Conservation (phyloP, 2,797 vertebrate genomes). For the Acipenser ruthenus region DNA sequence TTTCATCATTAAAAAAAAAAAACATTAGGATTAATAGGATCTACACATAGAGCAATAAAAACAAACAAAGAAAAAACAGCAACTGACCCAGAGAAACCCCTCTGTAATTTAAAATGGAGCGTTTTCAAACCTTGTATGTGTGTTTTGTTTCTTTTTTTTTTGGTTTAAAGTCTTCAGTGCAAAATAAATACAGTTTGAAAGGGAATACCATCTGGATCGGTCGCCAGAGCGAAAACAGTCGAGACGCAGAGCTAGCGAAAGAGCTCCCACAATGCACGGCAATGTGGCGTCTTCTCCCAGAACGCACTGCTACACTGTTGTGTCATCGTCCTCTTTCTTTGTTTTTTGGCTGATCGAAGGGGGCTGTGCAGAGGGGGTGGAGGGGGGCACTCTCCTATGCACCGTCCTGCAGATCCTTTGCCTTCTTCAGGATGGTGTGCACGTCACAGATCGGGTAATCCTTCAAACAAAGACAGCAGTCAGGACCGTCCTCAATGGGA, state of each 20-base stretch:
- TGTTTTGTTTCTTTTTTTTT: constrained; percentile 10
- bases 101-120: constrained; percentile 13
- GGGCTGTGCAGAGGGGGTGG: constrained; percentile 26
- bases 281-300: constrained; percentile 13
- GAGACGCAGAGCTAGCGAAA: not conserved
- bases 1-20: too few species aligned
- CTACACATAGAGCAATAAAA: not conserved
- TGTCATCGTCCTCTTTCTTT: not conserved
- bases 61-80: not conserved
- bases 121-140: constrained; percentile 9
- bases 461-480: constrained; percentile 40
- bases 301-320: constrained; percentile 19
- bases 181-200: constrained; percentile 28
- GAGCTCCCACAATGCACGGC: constrained; percentile 34
- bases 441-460: constrained; percentile 96
- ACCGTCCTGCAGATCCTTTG: constrained; percentile 86
- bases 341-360: constrained; percentile 9
- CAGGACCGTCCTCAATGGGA: not conserved
- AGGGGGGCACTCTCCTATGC: constrained; percentile 53
- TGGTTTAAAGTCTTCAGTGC: constrained; percentile 32
- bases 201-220: constrained; percentile 29
- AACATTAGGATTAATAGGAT: too few species aligned
- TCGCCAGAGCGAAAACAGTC: too few species aligned
- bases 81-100: not conserved
- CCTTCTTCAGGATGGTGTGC: constrained; percentile 84